Evolutionary conservation across 2,797 vertebrate genomes (phyloP), one percentile per base, ranked within the genome.

Genomic region (Eptatretus atami): DNA sequence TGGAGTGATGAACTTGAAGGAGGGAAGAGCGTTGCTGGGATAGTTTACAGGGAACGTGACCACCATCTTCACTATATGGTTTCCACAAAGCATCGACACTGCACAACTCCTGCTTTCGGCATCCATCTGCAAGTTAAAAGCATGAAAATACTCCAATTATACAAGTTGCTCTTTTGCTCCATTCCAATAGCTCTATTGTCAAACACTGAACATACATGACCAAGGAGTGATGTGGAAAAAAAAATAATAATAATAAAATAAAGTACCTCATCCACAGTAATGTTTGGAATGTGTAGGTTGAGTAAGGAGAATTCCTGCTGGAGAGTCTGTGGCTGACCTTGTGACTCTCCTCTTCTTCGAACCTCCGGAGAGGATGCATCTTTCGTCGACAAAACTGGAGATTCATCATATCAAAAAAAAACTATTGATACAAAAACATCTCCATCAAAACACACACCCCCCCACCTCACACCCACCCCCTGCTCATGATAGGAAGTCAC

Each of bases 291-390:
- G 74, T 98, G 90, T 69, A 95, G 80, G 2, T 98, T 98, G 72
- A 98, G 86, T 68, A 98, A 74, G 9, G 88, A 98, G 71, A 98
- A 95, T 70, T 98, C 90, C 73, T 96, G 90, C 71, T 96, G 90
- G 68, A 96, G 78, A 0, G 88, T 98, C 74, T 95, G 90, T 15
- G 86, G 81, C 53, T 90, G 77, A 11, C 82, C 84, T 2, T 71
- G 69, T 0, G 77, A 78, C 11, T 88, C 83, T 0, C 75, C 73
- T 52, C 76, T 82, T 12, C 74, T 76, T 10, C 74, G 73, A 25
- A n/a, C 57, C n/a, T 25, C n/a, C 12, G 57, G 57, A 25, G 57
- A 61, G 10, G 25, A n/a, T n/a, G 57, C 57, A 25, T 9, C 12
- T 25, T 61, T 25, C 57, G n/a, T 61, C 9, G 57, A 25, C 11